Base-by-base conservation (phyloP, 2,888 invertebrate species). In the Epinotia demarniana region DNA sequence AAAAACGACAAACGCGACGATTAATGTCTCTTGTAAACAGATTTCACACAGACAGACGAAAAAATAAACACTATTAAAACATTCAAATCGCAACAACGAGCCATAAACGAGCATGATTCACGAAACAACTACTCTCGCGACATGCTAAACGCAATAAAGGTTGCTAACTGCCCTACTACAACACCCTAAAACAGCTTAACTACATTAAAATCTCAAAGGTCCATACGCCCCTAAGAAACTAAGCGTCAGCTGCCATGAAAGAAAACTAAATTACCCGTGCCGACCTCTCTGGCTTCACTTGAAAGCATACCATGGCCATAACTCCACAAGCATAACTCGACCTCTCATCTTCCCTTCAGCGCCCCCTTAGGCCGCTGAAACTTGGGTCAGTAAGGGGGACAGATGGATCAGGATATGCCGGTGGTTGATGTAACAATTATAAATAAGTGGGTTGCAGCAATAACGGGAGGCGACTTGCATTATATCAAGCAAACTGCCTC, bases 401-500 rank as follows among this genome's bases (percentile, higher is more conserved):
- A 61, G 76, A 82, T 73, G 82, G 90, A 77, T 85, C 90, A 81
- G 75, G 66, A 72, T 82, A 78, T 63, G 80, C 80, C 87, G 90
- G 91, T 79, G 82, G 82, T 82, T 85, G 85, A 84, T 84, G 87
- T 86, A 91, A 92, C 93, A 92, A 93, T 93, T 92, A 92, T 92
- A 92, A 92, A 87, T 90, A 92, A 92, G 92, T 93, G 92, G 92
- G 93, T 92, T 92, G 92, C 83, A 88, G 92, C 91, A 90, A 92
- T 92, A 92, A 92, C 91, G 90, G 89, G 80, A 88, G 86, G 87
- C 90, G 92, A 92, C 91, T 90, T 91, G 90, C 92, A 89, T 89
- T 93, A 91, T 90, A 89, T 93, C 93, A 93, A 89, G 90, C 90
- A 92, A 92, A 93, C 92, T 89, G 93, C 90, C 92, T 88, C 90